A percentile compares a stretch with the other conserved stretches of the same genome.
Conservation (phyloP, 1,140 invertebrate species). For the Drosophila bocki region DNA sequence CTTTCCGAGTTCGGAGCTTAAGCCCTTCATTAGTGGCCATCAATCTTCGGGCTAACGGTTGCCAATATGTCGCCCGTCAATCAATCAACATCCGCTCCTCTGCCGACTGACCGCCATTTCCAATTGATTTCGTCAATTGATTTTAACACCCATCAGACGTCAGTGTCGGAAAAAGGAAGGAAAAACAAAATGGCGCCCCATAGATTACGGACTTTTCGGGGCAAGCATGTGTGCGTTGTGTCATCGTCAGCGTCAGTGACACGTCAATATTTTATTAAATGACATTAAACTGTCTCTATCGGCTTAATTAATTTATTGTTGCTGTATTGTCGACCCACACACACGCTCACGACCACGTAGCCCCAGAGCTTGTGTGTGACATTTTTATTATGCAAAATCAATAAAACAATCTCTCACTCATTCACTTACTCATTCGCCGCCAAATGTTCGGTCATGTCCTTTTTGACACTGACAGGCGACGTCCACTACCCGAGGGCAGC, state of each 20-base stretch:
- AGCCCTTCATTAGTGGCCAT: constrained; percentile 48
- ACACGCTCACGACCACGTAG: constrained; percentile 17
- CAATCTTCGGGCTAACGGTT: constrained; percentile 63
- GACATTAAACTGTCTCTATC: constrained; percentile 85
- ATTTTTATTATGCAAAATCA: constrained; percentile 85
- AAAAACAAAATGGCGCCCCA: constrained; percentile 79
- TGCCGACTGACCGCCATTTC: constrained; percentile 77
- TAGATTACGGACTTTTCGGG: constrained; percentile 41
- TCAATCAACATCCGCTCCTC: constrained; percentile 70
- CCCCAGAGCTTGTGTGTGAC: constrained; percentile 67
- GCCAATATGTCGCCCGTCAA: constrained; percentile 79
- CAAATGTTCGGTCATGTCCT: constrained; percentile 83
- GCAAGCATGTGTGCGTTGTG: constrained; percentile 39
- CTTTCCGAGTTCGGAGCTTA: not conserved
- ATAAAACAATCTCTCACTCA: constrained; percentile 84
- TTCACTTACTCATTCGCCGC: constrained; percentile 53
- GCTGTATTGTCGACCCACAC: constrained; percentile 72
- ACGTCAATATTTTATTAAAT: constrained; percentile 85
- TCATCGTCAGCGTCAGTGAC: constrained; percentile 77
- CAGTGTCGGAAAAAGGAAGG: constrained; percentile 50
- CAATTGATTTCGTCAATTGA: constrained; percentile 85
- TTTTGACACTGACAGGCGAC: constrained; percentile 81
- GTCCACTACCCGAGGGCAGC: constrained; percentile 37
- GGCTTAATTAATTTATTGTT: constrained; percentile 85
- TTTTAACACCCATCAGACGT: constrained; percentile 84